Evolutionary conservation across 64 coral and sea anemone species (phyloP), one percentile per base, ranked within the genome.

Genomic region (Stichodactyla mertensii): DNA sequence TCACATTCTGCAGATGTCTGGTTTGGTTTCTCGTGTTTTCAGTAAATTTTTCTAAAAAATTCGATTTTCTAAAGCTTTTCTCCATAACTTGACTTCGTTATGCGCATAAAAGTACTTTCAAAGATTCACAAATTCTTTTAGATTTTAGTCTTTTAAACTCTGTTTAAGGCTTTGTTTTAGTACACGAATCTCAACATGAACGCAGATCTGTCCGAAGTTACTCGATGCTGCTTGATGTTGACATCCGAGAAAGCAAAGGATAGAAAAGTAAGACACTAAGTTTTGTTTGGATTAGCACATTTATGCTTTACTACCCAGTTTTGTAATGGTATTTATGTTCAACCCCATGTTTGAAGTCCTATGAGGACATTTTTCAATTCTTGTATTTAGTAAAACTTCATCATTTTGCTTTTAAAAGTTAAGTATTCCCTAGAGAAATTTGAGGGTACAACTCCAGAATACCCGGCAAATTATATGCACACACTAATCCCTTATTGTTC

Each of bases 231-330:
- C 19, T 12, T 81, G 27, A 54, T 81, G 78, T 55, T 81, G 12
- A 81, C 51, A 6, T 81, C 78, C 7, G 78, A 81, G 5, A 81
- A 81, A 53, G 78, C 78, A 53, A 81, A 81, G 14, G 78, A 81
- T 12, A 81, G 78, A 81, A 81, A 81, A 54, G 78, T 81, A 81
- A 53, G 78, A 7, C 51, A 54, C 16, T 19, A 19, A 27, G 28
- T 5, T 20, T 78, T 45, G 74, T 52, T 28, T 45, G 6, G 10
- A 78, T 79, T 10, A 22, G 11, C 22, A 16, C 31, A 9, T 52
- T 18, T 20, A 9, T 4, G 11, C 13, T 18, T 2, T 45, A 45
- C 36, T 45, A 45, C 3, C 3, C 36, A 45, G 36, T 45, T 45
- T 45, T 45, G 36, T 45, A 45, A 45, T 45, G 36, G 36, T 45